phyloP scores from a whole-genome alignment of 1,140 invertebrate species.

The Conus ventricosus region DNA sequence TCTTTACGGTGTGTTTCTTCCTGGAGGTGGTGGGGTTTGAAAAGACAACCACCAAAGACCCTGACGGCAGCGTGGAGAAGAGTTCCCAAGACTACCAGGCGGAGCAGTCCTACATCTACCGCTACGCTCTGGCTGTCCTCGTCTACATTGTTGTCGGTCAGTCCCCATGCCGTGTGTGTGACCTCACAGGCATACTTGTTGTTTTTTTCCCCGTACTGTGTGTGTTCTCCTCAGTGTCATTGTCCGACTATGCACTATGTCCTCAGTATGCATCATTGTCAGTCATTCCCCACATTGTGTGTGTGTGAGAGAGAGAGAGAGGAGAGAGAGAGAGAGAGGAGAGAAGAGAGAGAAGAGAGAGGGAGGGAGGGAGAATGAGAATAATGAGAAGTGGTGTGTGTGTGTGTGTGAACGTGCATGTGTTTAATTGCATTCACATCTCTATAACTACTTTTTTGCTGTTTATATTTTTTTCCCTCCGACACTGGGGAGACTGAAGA shows the following conservation, averaged over 20 bases:
- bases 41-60: conserved; percentile 74
- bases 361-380: no score
- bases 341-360: no score
- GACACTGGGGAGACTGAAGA: no score
- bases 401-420: no score
- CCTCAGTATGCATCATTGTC: no score
- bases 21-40: conserved; percentile 75
- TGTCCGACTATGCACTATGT: neutral
- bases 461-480: no score
- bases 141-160: conserved; percentile 76
- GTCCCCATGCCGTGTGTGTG: conserved; percentile 8
- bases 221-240: neutral
- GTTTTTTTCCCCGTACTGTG: neutral
- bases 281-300: no score
- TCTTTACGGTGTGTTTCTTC: conserved; percentile 70
- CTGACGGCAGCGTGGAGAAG: conserved; percentile 66
- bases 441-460: no score
- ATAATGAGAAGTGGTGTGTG: no score
- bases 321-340: no score
- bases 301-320: no score
- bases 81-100: conserved; percentile 64
- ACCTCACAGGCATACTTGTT: neutral
- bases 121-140: conserved; percentile 76
- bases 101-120: conserved; percentile 74
- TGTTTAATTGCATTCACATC: no score